Evolutionary conservation across 1,140 invertebrate genomes (phyloP).

Genomic region (Ylistrum balloti): DNA sequence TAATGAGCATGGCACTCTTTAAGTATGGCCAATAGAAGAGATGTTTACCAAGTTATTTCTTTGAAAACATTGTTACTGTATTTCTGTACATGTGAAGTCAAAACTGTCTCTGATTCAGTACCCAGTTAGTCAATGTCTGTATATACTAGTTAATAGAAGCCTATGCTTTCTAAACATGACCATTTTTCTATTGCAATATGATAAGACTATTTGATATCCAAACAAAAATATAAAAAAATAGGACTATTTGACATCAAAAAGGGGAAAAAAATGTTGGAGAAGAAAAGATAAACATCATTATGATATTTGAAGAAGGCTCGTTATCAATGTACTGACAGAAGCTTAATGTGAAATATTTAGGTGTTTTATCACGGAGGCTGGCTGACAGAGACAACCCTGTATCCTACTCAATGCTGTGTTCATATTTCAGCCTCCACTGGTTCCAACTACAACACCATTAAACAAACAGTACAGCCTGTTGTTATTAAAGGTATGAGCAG

Average conservation of each 20-base stretch:
- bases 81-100: background rate
- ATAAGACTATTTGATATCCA: too few species aligned
- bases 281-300: background rate
- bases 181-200: background rate
- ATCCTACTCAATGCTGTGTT: slow-evolving; percentile 48
- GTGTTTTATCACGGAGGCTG: background rate
- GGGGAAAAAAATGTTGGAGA: background rate
- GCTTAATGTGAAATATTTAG: background rate
- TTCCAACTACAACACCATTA: slow-evolving; percentile 61
- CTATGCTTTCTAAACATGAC: background rate
- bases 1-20: background rate
- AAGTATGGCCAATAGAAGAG: background rate
- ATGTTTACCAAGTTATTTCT: too few species aligned
- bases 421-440: slow-evolving; percentile 60
- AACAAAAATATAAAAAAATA: background rate
- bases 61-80: too few species aligned
- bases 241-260: too few species aligned
- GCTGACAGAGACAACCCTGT: slow-evolving; percentile 36
- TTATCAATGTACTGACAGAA: too few species aligned
- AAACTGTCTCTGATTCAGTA: background rate
- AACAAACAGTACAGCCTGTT: slow-evolving; percentile 63
- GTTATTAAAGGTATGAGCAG: slow-evolving; percentile 62
- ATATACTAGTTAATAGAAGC: background rate
- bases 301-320: too few species aligned
- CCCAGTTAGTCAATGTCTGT: background rate